A percentile compares a stretch with the other conserved stretches of the same genome.
Conservation (phyloP, 1,140 invertebrate species). For the Holcopasites calliopsidis region DNA sequence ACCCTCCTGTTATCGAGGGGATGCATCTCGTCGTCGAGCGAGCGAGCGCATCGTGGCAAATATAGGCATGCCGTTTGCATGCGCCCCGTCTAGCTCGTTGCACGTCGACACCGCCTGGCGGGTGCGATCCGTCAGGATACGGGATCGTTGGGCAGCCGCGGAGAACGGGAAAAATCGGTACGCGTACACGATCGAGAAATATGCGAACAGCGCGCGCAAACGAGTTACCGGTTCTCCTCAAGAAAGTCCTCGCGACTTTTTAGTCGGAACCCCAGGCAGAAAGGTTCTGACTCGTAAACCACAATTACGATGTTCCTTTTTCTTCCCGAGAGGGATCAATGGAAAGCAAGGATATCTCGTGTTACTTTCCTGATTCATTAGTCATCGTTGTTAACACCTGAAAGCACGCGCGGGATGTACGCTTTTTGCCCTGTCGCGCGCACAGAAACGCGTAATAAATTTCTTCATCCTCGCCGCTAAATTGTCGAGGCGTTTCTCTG, state of each 20-base stretch:
- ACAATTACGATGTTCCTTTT: conserved; percentile 34
- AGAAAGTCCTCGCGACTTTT: conserved; percentile 6
- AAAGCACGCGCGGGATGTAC: not conserved
- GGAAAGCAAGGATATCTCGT: conserved; percentile 16
- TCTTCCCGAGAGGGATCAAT: not conserved
- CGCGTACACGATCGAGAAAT: conserved; percentile 2
- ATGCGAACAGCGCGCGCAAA: not conserved
- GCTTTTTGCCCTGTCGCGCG: not conserved
- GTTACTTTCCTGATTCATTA: conserved; percentile 19
- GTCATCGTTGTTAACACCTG: not conserved
- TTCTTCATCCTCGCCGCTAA: not conserved
- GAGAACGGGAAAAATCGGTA: not conserved
- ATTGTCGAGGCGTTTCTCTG: not conserved
- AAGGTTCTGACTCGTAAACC: conserved; percentile 19
- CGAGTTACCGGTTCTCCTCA: not conserved
- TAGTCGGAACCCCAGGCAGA: not conserved
- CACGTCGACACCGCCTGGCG: not conserved
- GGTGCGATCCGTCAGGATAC: conserved; percentile 17
- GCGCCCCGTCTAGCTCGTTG: too few species aligned
- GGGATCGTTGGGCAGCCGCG: not conserved
- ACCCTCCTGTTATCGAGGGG: conserved; percentile 14
- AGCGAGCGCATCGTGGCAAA: not conserved
- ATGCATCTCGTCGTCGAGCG: conserved; percentile 3
- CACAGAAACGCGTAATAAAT: too few species aligned
- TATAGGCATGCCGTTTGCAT: not conserved